Conservation (phyloP, 2,113 vertebrate genomes). For the Megaceryle torquata region DNA sequence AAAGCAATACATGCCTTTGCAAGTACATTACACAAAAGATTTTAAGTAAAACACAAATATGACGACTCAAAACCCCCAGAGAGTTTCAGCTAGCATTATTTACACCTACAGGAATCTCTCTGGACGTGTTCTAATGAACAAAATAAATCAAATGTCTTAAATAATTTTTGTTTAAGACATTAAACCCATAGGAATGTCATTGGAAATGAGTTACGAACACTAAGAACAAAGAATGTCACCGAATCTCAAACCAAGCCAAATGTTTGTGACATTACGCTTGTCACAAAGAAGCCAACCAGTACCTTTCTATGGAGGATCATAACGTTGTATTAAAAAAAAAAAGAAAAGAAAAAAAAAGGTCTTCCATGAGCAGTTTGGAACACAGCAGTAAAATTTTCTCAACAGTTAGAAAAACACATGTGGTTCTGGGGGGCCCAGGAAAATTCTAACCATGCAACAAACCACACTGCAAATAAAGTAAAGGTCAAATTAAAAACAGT, state of each 20-base stretch:
- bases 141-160: background rate
- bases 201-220: background rate
- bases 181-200: background rate
- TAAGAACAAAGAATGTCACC: conserved; percentile 67
- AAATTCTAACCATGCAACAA: background rate
- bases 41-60: background rate
- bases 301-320: background rate
- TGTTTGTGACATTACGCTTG: background rate
- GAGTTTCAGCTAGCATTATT: background rate
- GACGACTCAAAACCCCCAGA: background rate
- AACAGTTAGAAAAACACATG: rapidly evolving
- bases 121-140: background rate
- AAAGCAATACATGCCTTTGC: background rate
- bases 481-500: conserved; percentile 54
- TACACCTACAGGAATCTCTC: background rate
- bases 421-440: background rate
- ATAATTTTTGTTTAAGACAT: background rate
- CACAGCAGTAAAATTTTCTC: background rate
- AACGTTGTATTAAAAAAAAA: background rate
- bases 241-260: conserved; percentile 31
- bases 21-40: background rate
- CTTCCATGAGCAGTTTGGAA: background rate
- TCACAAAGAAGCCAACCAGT: background rate
- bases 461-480: background rate
- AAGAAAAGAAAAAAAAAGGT: rapidly evolving